Base-by-base conservation (phyloP, 2,888 invertebrate species). In the Julus scanicus region DNA sequence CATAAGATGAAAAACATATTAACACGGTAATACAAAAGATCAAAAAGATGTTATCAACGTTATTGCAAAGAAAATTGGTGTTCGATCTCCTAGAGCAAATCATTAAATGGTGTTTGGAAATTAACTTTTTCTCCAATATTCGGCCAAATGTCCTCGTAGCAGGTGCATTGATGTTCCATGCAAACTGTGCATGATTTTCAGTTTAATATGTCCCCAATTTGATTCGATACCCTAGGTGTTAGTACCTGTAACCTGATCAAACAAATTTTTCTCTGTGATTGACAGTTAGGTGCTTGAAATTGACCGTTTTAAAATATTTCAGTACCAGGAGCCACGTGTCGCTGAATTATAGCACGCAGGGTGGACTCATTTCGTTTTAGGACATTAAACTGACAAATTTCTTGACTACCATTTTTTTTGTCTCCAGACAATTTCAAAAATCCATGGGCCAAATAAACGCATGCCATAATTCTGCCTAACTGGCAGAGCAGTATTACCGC, bases 121-220 rank as follows among this genome's bases (percentile, higher is more conserved):
- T 86, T n/a, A 2, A 53, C 13, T 53, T 49, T 48, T 53, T 53
- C 86, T 49, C 86, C 49, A 86, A 49, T 86, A 86, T 20, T 86
- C 86, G 6, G 49, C 86, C 15, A 86, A 53, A 48, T 86, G 86
- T 48, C 86, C 86, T 48, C 17, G 49, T 20, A 49, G 29, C 3
- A 48, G 48, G 37, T 40, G 48, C 37, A 53, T 17, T 17, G 49
- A 48, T 37, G 86, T 86, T 37, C 86, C 39, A 8, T n/a, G 86
- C 86, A 86, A 44, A 40, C 17, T 86, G 44, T n/a, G 86, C 44
- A 86, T 15, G 44, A 86, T 86, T 9, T 86, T 86, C 48, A 17
- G 39, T 40, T 86, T 86, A n/a, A 86, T 49, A 44, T 11, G 86
- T 92, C 90, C 17, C 90, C 89, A 89, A 90, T 85, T 88, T 91